phyloP scores from a whole-genome alignment of 1,140 invertebrate genomes.

The Drosophila nannoptera region DNA sequence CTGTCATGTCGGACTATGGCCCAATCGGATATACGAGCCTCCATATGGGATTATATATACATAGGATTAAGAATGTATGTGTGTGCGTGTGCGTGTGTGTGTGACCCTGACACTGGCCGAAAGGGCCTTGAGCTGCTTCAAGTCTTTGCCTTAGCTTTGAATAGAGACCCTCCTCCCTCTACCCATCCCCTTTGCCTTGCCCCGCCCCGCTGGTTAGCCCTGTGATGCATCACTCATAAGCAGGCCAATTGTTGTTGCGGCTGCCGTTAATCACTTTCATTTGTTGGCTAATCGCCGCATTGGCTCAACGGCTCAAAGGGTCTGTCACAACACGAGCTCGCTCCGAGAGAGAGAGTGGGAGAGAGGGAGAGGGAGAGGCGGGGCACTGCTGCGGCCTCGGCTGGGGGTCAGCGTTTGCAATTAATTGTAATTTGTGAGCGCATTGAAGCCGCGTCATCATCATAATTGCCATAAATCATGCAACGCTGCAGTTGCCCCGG shows the following conservation, averaged over 20 bases:
- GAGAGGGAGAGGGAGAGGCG: background rate
- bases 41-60: background rate
- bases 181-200: too few relatives aligned
- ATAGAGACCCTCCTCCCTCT: too few relatives aligned
- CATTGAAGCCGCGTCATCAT: conserved; percentile 47
- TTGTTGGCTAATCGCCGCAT: conserved; percentile 2
- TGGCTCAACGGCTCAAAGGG: conserved; percentile 28
- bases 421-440: conserved; percentile 48
- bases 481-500: conserved; percentile 63
- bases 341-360: conserved; percentile 11
- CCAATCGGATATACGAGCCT: background rate
- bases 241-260: background rate
- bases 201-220: too few relatives aligned
- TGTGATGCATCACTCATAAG: background rate
- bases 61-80: background rate
- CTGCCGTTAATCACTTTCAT: conserved; percentile 32
- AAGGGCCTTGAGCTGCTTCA: too few relatives aligned
- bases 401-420: conserved; percentile 30
- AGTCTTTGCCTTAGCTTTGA: too few relatives aligned
- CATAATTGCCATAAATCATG: conserved; percentile 78
- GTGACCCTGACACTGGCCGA: too few relatives aligned
- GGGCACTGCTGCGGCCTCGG: background rate
- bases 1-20: conserved; percentile 18
- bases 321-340: conserved; percentile 20
- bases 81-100: too few relatives aligned